Evolutionary conservation across 2,113 vertebrate genomes (phyloP).

Genomic region (Ploceus nigricollis): DNA sequence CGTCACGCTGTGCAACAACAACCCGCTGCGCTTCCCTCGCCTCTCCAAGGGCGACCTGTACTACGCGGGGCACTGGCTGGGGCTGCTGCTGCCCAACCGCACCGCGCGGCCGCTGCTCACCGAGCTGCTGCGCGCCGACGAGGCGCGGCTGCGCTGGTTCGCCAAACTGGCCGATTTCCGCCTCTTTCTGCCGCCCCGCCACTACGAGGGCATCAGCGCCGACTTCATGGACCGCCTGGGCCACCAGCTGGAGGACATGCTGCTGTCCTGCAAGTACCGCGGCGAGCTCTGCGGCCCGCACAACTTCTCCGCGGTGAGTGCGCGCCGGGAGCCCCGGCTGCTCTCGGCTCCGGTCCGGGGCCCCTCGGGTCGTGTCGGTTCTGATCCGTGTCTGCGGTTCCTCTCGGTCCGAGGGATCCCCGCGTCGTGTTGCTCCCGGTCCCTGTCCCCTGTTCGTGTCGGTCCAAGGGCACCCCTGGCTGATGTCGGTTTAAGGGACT

Average conservation of each 20-base stretch:
- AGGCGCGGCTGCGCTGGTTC: constrained; percentile 87
- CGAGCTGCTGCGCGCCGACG: constrained; percentile 89
- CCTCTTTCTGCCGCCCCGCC: constrained; percentile 92
- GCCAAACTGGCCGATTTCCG: constrained; percentile 93
- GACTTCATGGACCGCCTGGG: constrained; percentile 96
- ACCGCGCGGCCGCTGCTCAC: constrained; percentile 87
- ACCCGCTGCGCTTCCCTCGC: constrained; percentile 91
- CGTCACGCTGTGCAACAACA: constrained; percentile 98
- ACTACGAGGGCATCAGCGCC: constrained; percentile 94
- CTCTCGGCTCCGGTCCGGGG: not conserved
- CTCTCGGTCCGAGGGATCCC: fast-evolving
- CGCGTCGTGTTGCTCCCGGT: not conserved
- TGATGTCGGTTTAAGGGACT: not conserved
- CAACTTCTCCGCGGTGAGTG: constrained; percentile 98
- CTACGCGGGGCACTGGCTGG: constrained; percentile 94
- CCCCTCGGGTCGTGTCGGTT: not conserved
- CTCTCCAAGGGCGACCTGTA: constrained; percentile 97
- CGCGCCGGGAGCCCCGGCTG: not conserved
- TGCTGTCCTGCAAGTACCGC: constrained; percentile 95
- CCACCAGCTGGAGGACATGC: constrained; percentile 97
- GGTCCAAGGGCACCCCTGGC: not conserved
- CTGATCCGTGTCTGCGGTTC: not conserved
- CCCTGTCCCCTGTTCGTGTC: too few relatives aligned
- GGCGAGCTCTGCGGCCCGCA: constrained; percentile 92
- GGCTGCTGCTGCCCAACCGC: constrained; percentile 89